phyloP scores from a whole-genome alignment of 2,113 vertebrate genomes.

The Leptodactylus fuscus region DNA sequence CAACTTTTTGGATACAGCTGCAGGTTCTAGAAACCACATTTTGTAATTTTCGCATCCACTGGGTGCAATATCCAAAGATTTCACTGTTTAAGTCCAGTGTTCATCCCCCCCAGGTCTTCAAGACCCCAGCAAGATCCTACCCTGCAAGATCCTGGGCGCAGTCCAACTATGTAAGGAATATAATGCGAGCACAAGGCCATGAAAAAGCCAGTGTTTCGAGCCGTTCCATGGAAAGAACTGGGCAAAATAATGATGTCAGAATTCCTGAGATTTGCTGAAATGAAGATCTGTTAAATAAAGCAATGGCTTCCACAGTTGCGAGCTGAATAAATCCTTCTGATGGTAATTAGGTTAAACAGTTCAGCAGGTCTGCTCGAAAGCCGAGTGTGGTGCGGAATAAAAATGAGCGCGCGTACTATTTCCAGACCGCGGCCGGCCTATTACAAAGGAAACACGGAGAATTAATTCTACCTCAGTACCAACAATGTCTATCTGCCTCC shows the following conservation, averaged over 20 bases:
- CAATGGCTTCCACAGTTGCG: slow-evolving; percentile 52
- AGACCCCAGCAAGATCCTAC: too few species aligned
- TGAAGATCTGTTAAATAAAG: slow-evolving; percentile 54
- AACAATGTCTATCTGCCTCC: background rate
- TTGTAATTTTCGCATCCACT: too few species aligned
- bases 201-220: background rate
- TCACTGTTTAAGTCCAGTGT: too few species aligned
- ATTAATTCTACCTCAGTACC: slow-evolving; percentile 27
- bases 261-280: slow-evolving; percentile 45
- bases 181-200: background rate
- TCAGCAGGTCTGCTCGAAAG: slow-evolving; percentile 36
- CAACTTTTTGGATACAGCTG: too few species aligned
- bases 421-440: background rate
- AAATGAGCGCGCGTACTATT: slow-evolving; percentile 27
- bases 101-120: too few species aligned
- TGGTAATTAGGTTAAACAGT: slow-evolving; percentile 64
- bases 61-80: too few species aligned
- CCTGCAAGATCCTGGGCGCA: background rate
- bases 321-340: slow-evolving; percentile 50
- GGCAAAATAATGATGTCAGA: slow-evolving; percentile 32
- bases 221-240: background rate
- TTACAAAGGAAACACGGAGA: slow-evolving; percentile 26
- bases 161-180: background rate
- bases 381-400: slow-evolving; percentile 54
- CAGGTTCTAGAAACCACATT: too few species aligned